Percentiles rank a stretch among this genome's conserved stretches.
These are phyloP conservation scores for Zelostemma sp. DNA, from an alignment of 1,140 invertebrate species.

Conservation along the genomic window DNA sequence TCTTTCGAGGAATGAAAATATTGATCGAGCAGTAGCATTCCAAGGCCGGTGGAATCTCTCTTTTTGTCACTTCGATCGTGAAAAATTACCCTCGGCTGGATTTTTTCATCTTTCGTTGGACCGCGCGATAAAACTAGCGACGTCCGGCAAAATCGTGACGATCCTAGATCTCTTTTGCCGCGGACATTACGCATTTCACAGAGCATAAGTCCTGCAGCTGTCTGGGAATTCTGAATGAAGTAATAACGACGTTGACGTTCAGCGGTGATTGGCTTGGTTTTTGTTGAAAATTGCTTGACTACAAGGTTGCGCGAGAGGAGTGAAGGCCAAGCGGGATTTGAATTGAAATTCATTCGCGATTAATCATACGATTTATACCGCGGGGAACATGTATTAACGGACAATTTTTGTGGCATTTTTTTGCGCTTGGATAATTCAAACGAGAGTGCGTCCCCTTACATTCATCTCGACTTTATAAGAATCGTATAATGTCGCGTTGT, in stretches of 20 bases:
- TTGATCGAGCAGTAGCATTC: conserved; percentile 35
- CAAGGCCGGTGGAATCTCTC: no score
- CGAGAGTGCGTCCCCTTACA: no score
- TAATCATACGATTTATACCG: not conserved
- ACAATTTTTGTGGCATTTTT: not conserved
- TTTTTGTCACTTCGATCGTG: no score
- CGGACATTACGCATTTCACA: conserved; percentile 65
- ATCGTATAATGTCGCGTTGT: not conserved
- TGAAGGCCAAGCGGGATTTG: not conserved
- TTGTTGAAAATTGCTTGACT: not conserved
- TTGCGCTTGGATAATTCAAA: not conserved
- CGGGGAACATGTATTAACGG: not conserved
- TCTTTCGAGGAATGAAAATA: conserved; percentile 59
- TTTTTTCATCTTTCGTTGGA: not conserved
- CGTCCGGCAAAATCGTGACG: not conserved
- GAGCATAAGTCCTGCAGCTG: conserved; percentile 59
- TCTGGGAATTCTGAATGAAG: conserved; percentile 40
- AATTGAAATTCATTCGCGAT: conserved; percentile 3
- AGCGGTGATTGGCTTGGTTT: conserved; percentile 41
- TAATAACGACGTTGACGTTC: conserved; percentile 48
- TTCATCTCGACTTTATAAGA: not conserved
- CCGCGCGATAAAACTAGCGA: not conserved
- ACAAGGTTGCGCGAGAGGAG: not conserved
- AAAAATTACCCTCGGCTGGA: not conserved
- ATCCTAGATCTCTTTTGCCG: not conserved